Evolutionary conservation across 2,797 vertebrate genomes (phyloP).

Genomic region (Thalassophryne amazonica): DNA sequence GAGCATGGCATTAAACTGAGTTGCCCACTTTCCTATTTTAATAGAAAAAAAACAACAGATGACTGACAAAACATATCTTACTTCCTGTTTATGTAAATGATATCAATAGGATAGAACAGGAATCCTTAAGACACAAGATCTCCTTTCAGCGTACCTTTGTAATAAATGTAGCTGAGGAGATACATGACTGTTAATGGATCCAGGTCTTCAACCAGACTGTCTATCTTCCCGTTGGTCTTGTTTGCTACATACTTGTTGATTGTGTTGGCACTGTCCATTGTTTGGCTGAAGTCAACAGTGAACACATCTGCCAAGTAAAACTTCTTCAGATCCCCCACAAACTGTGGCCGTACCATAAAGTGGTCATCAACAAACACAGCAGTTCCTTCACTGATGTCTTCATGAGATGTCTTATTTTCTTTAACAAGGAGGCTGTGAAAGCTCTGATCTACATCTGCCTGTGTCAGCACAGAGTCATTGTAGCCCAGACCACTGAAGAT

Average conservation of each 20-base stretch:
- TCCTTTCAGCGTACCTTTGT: constrained; percentile 79
- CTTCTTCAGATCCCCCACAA: constrained; percentile 74
- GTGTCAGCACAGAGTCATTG: constrained; percentile 62
- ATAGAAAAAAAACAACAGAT: neutral
- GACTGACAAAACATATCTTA: no score
- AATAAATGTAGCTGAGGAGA: constrained; percentile 87
- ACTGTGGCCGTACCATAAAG: constrained; percentile 70
- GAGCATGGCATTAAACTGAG: constrained; percentile 44
- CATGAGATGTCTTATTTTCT: constrained; percentile 37
- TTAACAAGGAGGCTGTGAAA: constrained; percentile 73
- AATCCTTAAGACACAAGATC: no score
- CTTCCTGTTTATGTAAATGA: no score
- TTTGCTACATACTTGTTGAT: constrained; percentile 83
- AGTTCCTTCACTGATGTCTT: constrained; percentile 74
- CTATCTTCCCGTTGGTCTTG: constrained; percentile 87
- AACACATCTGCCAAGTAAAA: constrained; percentile 81
- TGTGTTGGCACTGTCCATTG: constrained; percentile 51
- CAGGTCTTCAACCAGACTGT: constrained; percentile 75
- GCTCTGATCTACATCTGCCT: constrained; percentile 74
- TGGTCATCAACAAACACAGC: constrained; percentile 77
- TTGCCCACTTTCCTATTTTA: constrained; percentile 73
- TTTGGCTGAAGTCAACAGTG: constrained; percentile 76
- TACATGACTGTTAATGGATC: constrained; percentile 79
- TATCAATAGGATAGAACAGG: neutral
- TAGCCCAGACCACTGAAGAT: constrained; percentile 82